phyloP scores from a whole-genome alignment of 2,113 vertebrate genomes.

The Pimephales promelas region DNA sequence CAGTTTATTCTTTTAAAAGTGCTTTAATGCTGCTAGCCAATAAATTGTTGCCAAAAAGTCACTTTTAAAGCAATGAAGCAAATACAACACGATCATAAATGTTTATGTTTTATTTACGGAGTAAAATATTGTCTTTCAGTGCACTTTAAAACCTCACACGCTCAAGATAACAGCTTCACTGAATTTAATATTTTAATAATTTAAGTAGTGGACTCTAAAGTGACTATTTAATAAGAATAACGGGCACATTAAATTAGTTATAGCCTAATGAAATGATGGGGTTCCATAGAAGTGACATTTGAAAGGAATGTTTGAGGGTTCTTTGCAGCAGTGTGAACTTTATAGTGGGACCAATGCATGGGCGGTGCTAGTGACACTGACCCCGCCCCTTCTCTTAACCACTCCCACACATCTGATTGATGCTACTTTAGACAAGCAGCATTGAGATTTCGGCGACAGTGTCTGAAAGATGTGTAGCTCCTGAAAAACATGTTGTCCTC shows the following conservation, averaged over 20 bases:
- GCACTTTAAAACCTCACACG: neutral
- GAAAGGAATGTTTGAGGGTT: neutral
- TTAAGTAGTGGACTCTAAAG: too few relatives aligned
- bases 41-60: too few relatives aligned
- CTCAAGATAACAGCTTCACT: neutral
- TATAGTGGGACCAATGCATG: neutral
- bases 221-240: too few relatives aligned
- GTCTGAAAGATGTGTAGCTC: neutral
- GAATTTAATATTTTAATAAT: too few relatives aligned
- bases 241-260: neutral
- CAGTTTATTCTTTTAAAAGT: neutral
- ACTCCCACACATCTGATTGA: conserved; percentile 35
- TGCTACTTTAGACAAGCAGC: conserved; percentile 19
- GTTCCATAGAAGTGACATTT: neutral
- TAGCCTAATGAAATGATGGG: neutral
- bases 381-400: neutral
- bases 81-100: too few relatives aligned
- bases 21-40: neutral
- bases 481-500: conserved; percentile 5
- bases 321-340: neutral
- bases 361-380: neutral
- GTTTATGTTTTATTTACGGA: too few relatives aligned
- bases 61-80: too few relatives aligned
- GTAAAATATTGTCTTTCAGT: too few relatives aligned
- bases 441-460: conserved; percentile 13